Evolutionary conservation across 2,888 invertebrate genomes (phyloP).

Genomic region (Oxyteleia sp.): DNA sequence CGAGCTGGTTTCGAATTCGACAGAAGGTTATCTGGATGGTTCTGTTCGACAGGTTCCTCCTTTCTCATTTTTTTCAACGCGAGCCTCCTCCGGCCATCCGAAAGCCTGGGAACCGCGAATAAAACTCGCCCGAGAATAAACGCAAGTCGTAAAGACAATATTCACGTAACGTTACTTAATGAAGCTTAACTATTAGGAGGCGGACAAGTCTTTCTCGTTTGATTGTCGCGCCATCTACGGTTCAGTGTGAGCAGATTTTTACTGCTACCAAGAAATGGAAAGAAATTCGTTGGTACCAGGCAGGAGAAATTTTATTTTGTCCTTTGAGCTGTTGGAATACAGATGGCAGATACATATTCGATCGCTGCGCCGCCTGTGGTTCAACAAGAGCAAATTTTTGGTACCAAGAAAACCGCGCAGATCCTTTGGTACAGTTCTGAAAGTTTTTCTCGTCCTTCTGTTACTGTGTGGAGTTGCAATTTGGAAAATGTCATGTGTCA

Average conservation of each 20-base stretch:
- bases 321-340: too few species aligned
- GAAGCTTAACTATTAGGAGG: conserved; percentile 8
- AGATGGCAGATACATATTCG: neutral
- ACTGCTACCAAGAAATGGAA: too few species aligned
- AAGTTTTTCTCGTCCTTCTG: too few species aligned
- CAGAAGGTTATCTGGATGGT: conserved; percentile 73
- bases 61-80: conserved; percentile 49
- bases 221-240: conserved; percentile 7
- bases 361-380: conserved; percentile 2
- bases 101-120: conserved; percentile 33
- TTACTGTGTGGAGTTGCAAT: too few species aligned
- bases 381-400: neutral
- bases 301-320: too few species aligned
- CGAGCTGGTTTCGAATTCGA: conserved; percentile 74
- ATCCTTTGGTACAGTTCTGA: neutral
- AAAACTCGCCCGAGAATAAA: conserved; percentile 6
- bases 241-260: too few species aligned
- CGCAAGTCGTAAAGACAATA: conserved; percentile 31
- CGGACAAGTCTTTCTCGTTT: neutral
- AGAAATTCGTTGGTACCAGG: too few species aligned
- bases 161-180: conserved; percentile 35
- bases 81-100: neutral
- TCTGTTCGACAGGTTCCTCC: conserved; percentile 62
- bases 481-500: neutral
- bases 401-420: neutral